phyloP scores from a whole-genome alignment of 2,113 vertebrate species.

The Vulpes vulpes region DNA sequence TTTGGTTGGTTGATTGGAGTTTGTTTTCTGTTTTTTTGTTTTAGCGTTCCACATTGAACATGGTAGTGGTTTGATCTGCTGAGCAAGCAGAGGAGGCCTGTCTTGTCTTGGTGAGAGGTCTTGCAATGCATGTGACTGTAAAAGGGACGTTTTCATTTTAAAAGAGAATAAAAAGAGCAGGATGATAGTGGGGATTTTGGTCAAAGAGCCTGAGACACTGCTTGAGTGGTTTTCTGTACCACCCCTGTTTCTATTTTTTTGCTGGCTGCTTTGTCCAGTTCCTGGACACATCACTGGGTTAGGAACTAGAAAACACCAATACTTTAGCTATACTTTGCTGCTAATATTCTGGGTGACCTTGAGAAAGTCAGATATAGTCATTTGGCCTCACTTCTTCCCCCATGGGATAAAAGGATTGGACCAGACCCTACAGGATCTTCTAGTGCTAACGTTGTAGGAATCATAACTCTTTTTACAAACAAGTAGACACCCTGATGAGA shows the following conservation, averaged over 20 bases:
- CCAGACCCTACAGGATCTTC: background rate
- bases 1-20: background rate
- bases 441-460: background rate
- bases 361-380: background rate
- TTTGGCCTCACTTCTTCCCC: background rate
- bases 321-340: background rate
- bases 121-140: background rate
- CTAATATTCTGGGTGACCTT: background rate
- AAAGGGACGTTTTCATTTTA: background rate
- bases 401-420: background rate
- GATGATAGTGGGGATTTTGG: background rate
- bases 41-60: background rate
- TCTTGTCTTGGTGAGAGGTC: background rate
- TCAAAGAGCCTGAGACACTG: background rate
- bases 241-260: background rate
- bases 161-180: background rate
- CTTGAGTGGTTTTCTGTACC: background rate
- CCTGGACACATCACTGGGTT: background rate
- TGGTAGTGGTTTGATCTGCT: background rate
- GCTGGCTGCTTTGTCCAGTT: background rate
- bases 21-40: background rate
- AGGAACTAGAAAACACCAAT: background rate
- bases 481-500: background rate
- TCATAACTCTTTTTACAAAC: background rate
- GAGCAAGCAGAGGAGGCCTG: background rate